Conservation (phyloP, 2,113 vertebrate genomes). For the Jacana jacana region DNA sequence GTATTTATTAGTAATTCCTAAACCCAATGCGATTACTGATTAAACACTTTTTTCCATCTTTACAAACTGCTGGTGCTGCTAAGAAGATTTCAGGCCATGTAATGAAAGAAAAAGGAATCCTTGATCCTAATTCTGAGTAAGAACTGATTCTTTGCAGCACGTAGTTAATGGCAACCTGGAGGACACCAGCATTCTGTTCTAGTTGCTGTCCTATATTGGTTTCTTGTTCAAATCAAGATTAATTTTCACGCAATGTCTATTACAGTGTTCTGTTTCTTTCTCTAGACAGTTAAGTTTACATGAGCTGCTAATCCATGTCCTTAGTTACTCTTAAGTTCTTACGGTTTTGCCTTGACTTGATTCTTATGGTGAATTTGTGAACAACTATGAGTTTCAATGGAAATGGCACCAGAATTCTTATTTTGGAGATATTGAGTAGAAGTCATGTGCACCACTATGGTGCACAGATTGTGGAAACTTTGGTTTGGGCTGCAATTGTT, state of each 20-base stretch:
- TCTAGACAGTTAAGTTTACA: not conserved
- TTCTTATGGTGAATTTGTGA: not conserved
- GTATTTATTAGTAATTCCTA: constrained; percentile 63
- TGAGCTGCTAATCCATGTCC: not conserved
- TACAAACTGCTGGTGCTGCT: constrained; percentile 49
- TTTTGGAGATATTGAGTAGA: not conserved
- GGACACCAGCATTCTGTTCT: not conserved
- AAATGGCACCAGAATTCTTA: not conserved
- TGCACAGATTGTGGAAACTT: not conserved
- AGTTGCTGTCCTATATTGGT: not conserved
- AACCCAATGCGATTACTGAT: constrained; percentile 61
- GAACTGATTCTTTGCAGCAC: constrained; percentile 10
- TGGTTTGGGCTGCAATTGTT: not conserved
- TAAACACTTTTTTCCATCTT: constrained; percentile 56
- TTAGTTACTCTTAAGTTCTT: not conserved
- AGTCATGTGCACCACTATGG: not conserved
- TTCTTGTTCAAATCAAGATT: constrained; percentile 42
- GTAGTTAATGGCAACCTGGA: constrained; percentile 21
- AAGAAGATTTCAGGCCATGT: constrained; percentile 65
- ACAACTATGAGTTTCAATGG: not conserved
- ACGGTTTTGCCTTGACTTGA: not conserved
- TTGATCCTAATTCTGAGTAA: constrained; percentile 52
- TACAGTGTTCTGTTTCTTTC: not conserved
- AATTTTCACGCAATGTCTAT: not conserved
- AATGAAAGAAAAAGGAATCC: constrained; percentile 53